Base-by-base conservation (phyloP, 2,797 vertebrate species). In the Leptoclinus maculatus region DNA sequence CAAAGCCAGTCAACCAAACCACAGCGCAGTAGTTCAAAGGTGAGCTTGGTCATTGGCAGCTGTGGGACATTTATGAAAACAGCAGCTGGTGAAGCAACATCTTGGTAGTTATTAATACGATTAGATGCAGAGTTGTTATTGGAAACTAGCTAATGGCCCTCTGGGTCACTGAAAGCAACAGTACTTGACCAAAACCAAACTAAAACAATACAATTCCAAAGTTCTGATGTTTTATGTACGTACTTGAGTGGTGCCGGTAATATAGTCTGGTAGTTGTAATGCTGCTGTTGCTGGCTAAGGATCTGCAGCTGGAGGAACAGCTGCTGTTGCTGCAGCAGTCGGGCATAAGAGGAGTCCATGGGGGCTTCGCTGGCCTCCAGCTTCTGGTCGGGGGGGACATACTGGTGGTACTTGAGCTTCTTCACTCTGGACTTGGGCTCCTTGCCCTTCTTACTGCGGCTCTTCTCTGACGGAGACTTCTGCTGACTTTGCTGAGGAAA, bases 181-280 rank as follows among this genome's bases (percentile, higher is more conserved):
- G 71, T 66, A 39, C 38, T 59, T 63, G 41, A 25, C 17, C 67
- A 23, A 67, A 70, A 69, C 7, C 19, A 25, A 53, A 23, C 13
- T 25, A 27, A 57, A 78, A 64, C 12, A 41, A 34, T 21, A n/a
- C 14, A 29, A 39, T 16, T 13, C 14, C 0, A n/a, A 32, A 2
- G 12, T 43, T 66, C 2, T 34, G 10, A 29, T 66, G 25, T 41
- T 65, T 43, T 23, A 36, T 10, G 8, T 16, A 74, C 96, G 12
- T 97, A 99, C 98, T 99, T 99, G 86, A 98, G 95, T 0, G 97
- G 97, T 11, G 98, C 98, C 11, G 98, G 98, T 36, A 99, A 94
- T 81, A 99, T 99, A 51, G 98, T 95, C 95, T 99, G 98, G 93
- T 99, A 99, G 96, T 97, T 99, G 96, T 99, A 99, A 95, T 97